phyloP scores from a whole-genome alignment of 92 coral and sea anemone species.

The Actinernus sp. region DNA sequence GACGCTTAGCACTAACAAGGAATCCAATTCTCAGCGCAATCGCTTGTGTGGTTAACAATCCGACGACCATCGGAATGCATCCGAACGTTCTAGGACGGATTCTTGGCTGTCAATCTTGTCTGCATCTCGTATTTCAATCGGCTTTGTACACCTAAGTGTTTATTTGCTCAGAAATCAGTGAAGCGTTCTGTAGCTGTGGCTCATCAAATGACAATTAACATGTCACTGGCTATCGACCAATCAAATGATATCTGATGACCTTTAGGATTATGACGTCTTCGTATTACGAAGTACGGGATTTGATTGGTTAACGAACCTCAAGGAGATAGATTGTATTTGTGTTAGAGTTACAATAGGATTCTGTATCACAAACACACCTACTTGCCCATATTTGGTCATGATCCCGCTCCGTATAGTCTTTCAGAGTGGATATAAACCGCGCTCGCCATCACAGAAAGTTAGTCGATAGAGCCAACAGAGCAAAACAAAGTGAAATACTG shows the following conservation, averaged over 20 bases:
- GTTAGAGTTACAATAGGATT: constrained; percentile 64
- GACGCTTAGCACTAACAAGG: no score
- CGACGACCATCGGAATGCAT: constrained; percentile 33
- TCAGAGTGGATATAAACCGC: constrained; percentile 31
- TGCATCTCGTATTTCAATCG: constrained; percentile 64
- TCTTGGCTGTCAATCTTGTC: constrained; percentile 53
- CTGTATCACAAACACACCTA: constrained; percentile 74
- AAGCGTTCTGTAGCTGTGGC: no score
- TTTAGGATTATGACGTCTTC: constrained; percentile 72
- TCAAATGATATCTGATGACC: constrained; percentile 33
- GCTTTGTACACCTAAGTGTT: constrained; percentile 30
- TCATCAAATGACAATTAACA: constrained; percentile 38
- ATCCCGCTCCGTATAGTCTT: neutral
- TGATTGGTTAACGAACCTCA: constrained; percentile 76
- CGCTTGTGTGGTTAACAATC: constrained; percentile 3
- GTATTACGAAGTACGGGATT: constrained; percentile 2
- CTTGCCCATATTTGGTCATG: constrained; percentile 77
- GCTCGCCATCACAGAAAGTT: neutral
- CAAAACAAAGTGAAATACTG: neutral
- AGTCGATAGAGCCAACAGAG: constrained; percentile 10
- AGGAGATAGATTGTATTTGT: constrained; percentile 62
- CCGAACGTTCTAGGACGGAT: constrained; percentile 73
- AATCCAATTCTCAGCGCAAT: no score
- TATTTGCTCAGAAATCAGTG: no score
- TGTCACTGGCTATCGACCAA: constrained; percentile 54